Base-by-base conservation (phyloP, 2,888 invertebrate genomes). In the Isotomurus palustris region DNA sequence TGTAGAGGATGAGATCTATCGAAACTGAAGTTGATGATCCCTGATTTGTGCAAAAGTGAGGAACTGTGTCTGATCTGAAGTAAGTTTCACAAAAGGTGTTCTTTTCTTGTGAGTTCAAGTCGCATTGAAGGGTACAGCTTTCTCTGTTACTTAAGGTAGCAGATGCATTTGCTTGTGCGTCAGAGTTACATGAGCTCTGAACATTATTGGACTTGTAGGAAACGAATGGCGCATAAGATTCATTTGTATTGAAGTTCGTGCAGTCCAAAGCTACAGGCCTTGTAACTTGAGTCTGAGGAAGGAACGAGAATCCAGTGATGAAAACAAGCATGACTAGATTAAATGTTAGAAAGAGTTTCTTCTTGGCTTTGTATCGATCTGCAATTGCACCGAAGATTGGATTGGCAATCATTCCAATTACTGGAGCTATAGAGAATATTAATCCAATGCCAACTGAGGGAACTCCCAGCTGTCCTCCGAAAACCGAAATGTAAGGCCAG, bases 371-470 rank as follows among this genome's bases (percentile, higher is more conserved):
- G 72, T 82, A 87, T 71, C 83, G 83, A 77, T 91, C 91, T 1
- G 89, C 88, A 62, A 91, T 78, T n/a, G 83, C 81, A 8, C 91
- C 90, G 74, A 89, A 85, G 1, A 87, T 68, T 3, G 90, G 89
- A 76, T 90, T 91, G 0, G 87, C 85, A 61, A 91, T 73, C 74
- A 91, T 81, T 36, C 89, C 89, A 69, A 83, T 82, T 66, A 91
- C 81, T 19, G 91, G 89, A 56, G 91, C 75, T 50, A 56, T 36
- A 1, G 60, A 58, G 73, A 88, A 91, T 70, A 91, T 85, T 36
- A 84, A 79, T 3, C 91, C 91, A 21, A 90, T 85, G 12, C 86
- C 81, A 3, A 83, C 79, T 24, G 86, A 81, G 1, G 88, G 86
- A 73, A 90, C 88, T 12, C 91, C 91, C 65, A 91, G 76, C 73